A percentile compares a stretch with the other conserved stretches of the same genome.
Conservation (phyloP, 2,113 vertebrate genomes). For the Rana temporaria region DNA sequence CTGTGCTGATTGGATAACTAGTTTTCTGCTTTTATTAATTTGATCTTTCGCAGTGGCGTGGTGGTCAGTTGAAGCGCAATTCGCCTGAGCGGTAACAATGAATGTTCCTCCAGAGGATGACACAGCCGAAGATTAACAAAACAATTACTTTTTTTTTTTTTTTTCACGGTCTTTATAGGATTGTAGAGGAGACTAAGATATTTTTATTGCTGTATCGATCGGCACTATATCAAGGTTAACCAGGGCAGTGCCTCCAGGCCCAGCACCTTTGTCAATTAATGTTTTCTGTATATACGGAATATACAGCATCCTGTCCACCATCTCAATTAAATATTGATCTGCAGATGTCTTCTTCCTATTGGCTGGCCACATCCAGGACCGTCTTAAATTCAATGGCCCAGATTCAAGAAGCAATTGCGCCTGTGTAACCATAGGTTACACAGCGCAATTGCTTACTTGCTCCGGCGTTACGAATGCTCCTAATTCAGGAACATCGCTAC, state of each 20-base stretch:
- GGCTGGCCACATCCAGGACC: too few species aligned
- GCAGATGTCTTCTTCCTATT: constrained; percentile 20
- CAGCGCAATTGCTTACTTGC: too few species aligned
- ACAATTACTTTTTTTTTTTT: constrained; percentile 32
- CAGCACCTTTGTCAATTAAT: constrained; percentile 22
- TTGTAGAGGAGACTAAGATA: constrained; percentile 16
- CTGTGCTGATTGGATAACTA: not conserved
- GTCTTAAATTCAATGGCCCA: too few species aligned
- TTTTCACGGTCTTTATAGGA: constrained; percentile 3
- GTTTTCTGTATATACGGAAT: constrained; percentile 20
- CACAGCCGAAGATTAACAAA: constrained; percentile 25
- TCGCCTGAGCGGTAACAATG: not conserved
- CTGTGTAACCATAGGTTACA: too few species aligned
- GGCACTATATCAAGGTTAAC: constrained; percentile 36
- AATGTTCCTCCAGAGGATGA: constrained; percentile 8
- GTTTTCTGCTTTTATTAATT: not conserved
- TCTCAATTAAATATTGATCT: constrained; percentile 40
- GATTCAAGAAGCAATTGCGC: too few species aligned
- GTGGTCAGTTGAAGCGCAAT: not conserved
- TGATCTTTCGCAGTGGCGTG: not conserved
- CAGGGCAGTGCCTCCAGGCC: constrained; percentile 27
- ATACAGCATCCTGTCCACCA: constrained; percentile 16
- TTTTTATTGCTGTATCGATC: constrained; percentile 39
- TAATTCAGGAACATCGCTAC: too few species aligned
- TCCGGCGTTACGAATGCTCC: too few species aligned